Conservation (phyloP, 2,888 invertebrate species). For the Erynnis tages region DNA sequence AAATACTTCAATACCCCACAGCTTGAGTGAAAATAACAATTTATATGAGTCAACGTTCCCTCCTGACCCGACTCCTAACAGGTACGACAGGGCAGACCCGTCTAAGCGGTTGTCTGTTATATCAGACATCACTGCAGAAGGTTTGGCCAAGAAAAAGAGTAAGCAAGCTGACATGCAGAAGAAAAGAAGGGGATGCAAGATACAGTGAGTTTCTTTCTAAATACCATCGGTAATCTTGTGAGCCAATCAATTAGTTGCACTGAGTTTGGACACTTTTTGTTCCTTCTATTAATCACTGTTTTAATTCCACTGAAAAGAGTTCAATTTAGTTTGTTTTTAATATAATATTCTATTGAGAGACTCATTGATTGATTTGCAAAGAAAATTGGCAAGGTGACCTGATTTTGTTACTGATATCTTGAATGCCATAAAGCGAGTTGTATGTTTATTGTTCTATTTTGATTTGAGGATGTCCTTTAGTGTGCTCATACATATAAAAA, state of each 20-base stretch:
- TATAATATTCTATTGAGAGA: conserved; percentile 5
- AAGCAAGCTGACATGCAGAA: conserved; percentile 67
- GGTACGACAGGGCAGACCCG: conserved; percentile 48
- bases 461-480: no score
- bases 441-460: no score
- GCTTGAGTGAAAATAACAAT: conserved; percentile 72
- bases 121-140: conserved; percentile 73
- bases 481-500: no score
- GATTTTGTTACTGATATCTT: conserved; percentile 3
- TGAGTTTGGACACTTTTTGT: conserved; percentile 13
- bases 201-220: conserved; percentile 52
- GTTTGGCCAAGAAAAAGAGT: conserved; percentile 66
- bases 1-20: conserved; percentile 55
- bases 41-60: conserved; percentile 64
- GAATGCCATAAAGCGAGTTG: background rate
- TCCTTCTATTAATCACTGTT: conserved; percentile 5
- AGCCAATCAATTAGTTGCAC: conserved; percentile 21
- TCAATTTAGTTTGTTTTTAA: conserved; percentile 3
- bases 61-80: conserved; percentile 45
- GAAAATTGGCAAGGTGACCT: conserved; percentile 13
- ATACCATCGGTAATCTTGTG: conserved; percentile 16
- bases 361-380: conserved; percentile 13
- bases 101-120: conserved; percentile 70
- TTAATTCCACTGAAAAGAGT: conserved; percentile 6
- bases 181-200: conserved; percentile 72